Evolutionary conservation across 2,113 vertebrate genomes (phyloP).

Genomic region (Ailurus styani): DNA sequence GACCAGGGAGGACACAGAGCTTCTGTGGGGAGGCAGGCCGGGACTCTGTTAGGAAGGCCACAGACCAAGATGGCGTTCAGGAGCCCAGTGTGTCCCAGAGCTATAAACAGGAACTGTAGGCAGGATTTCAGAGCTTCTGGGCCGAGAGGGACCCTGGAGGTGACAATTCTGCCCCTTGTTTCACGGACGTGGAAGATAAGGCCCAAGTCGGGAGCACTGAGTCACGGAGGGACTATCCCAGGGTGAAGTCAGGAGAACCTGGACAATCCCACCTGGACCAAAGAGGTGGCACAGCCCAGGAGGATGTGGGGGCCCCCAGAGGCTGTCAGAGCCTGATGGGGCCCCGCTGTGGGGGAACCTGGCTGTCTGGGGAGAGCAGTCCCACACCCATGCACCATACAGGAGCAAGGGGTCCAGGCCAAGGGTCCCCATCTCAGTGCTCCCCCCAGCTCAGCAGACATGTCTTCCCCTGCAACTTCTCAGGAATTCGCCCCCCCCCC

Average conservation of each 20-base stretch:
- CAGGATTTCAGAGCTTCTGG: background rate
- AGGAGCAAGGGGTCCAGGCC: background rate
- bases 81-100: rapidly evolving
- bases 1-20: no score
- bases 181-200: background rate
- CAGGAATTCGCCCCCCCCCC: rapidly evolving
- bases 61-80: background rate
- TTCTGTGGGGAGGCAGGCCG: background rate
- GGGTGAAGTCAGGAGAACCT: background rate
- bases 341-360: background rate
- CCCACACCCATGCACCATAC: background rate
- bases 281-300: background rate
- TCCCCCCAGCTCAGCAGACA: background rate
- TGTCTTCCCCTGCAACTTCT: rapidly evolving
- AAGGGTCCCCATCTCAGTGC: background rate
- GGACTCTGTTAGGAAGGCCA: background rate
- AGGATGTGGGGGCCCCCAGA: background rate
- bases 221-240: background rate
- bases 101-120: rapidly evolving
- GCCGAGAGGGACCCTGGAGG: background rate
- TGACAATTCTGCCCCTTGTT: rapidly evolving
- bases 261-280: background rate
- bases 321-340: background rate
- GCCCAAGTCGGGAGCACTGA: rapidly evolving
- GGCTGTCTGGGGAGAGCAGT: background rate